Evolutionary conservation across 2,888 invertebrate genomes (phyloP).

Genomic region (Meganola albula): DNA sequence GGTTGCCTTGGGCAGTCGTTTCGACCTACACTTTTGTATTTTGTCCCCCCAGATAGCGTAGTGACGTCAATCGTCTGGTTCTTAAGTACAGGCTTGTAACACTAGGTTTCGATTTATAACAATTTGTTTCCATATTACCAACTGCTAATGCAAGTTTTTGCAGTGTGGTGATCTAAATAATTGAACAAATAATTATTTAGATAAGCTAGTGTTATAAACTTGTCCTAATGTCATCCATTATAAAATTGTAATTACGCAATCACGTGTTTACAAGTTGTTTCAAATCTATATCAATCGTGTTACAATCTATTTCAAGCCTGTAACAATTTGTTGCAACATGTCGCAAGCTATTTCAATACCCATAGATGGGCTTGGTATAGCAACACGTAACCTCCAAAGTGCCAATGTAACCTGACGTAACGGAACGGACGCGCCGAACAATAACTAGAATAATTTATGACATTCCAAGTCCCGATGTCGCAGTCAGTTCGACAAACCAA

Average conservation of each 20-base stretch:
- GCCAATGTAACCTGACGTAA: slow-evolving; percentile 48
- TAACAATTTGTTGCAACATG: too few relatives aligned
- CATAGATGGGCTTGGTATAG: slow-evolving; percentile 13
- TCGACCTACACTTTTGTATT: slow-evolving; percentile 21
- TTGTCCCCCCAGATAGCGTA: slow-evolving; percentile 25
- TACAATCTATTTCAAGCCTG: too few relatives aligned
- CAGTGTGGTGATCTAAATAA: neutral
- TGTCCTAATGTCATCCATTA: slow-evolving; percentile 11
- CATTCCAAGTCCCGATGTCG: slow-evolving; percentile 43
- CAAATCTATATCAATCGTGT: too few relatives aligned
- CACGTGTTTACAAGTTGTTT: too few relatives aligned
- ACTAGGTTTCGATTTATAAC: slow-evolving; percentile 11
- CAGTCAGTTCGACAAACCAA: slow-evolving; percentile 36
- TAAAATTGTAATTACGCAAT: slow-evolving; percentile 14
- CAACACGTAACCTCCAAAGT: slow-evolving; percentile 56
- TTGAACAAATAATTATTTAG: neutral
- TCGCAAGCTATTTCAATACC: slow-evolving; percentile 18
- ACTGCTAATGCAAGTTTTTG: neutral
- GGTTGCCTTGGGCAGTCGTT: slow-evolving; percentile 35
- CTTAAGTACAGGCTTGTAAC: slow-evolving; percentile 11
- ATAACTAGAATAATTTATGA: slow-evolving; percentile 53
- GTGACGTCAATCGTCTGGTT: slow-evolving; percentile 30
- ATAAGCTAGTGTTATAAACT: slow-evolving; percentile 14
- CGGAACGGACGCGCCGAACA: slow-evolving; percentile 47
- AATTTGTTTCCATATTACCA: slow-evolving; percentile 11